Evolutionary conservation across 1,140 invertebrate genomes (phyloP).

Genomic region (Hetaerina americana): DNA sequence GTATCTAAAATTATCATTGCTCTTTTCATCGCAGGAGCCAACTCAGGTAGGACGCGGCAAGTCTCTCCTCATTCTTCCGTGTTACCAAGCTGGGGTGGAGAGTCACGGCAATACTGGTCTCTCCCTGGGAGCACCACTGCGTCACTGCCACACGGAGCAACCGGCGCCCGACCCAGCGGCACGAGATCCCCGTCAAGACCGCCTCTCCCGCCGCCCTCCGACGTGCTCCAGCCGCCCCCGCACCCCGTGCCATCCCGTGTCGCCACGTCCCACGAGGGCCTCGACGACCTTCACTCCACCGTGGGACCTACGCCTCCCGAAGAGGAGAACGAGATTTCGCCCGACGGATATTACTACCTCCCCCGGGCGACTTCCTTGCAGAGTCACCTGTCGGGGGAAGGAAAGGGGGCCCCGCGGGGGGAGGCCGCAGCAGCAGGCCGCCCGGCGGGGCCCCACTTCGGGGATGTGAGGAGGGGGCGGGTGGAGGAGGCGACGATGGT

Average conservation of each 20-base stretch:
- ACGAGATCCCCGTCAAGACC: background rate
- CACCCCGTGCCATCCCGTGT: background rate
- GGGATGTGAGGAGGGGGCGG: background rate
- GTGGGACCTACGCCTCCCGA: background rate
- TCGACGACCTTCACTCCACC: background rate
- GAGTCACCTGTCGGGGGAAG: constrained; percentile 48
- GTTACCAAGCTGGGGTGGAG: background rate
- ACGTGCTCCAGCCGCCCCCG: background rate
- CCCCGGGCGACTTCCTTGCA: background rate
- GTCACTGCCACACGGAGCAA: background rate
- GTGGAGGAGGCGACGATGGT: background rate
- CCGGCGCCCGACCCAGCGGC: background rate
- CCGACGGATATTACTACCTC: background rate
- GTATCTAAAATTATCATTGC: too few species aligned
- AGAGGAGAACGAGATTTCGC: background rate
- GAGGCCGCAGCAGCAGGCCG: constrained; percentile 33
- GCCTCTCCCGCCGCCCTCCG: background rate
- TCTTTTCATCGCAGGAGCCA: too few species aligned
- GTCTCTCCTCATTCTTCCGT: background rate
- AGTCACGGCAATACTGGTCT: background rate
- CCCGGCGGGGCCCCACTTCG: constrained; percentile 20
- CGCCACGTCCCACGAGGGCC: background rate
- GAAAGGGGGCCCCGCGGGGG: constrained; percentile 45
- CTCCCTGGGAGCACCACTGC: background rate
- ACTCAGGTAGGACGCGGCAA: background rate